phyloP scores from a whole-genome alignment of 2,888 invertebrate genomes.

The Camponotus fellah region DNA sequence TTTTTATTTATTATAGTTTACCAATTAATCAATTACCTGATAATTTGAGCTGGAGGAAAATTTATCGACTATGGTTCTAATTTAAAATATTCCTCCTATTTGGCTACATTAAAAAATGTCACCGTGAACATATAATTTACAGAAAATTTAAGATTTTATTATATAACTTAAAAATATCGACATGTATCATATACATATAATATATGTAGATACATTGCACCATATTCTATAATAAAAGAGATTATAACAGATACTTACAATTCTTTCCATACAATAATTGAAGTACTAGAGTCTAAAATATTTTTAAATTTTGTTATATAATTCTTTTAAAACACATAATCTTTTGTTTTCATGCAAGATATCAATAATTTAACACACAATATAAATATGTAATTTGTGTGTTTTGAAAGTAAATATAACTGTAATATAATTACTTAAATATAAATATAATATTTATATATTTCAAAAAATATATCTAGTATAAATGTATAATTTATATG shows the following conservation, averaged over 20 bases:
- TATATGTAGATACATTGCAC: neutral
- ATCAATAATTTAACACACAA: neutral
- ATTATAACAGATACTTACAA: neutral
- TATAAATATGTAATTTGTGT: slow-evolving; percentile 6
- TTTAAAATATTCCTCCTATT: neutral
- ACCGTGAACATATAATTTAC: neutral
- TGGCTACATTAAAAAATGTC: neutral
- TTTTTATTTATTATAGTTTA: too few species aligned
- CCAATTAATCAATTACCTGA: neutral
- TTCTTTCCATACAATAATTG: neutral
- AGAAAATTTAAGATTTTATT: slow-evolving; percentile 38
- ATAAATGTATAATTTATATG: slow-evolving; percentile 34
- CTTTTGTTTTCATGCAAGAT: neutral
- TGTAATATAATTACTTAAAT: neutral
- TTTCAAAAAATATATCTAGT: neutral
- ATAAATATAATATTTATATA: neutral
- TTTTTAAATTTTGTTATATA: slow-evolving; percentile 25
- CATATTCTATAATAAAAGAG: neutral
- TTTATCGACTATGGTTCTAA: neutral
- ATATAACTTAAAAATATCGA: slow-evolving; percentile 25
- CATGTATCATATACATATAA: slow-evolving; percentile 12
- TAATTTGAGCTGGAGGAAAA: neutral
- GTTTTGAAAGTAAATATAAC: neutral
- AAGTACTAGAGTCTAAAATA: slow-evolving; percentile 3
- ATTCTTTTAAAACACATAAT: neutral